These are phyloP conservation scores for Trichopoda pennipes DNA, from an alignment of 2,888 invertebrate genomes.

Conservation along the genomic window DNA sequence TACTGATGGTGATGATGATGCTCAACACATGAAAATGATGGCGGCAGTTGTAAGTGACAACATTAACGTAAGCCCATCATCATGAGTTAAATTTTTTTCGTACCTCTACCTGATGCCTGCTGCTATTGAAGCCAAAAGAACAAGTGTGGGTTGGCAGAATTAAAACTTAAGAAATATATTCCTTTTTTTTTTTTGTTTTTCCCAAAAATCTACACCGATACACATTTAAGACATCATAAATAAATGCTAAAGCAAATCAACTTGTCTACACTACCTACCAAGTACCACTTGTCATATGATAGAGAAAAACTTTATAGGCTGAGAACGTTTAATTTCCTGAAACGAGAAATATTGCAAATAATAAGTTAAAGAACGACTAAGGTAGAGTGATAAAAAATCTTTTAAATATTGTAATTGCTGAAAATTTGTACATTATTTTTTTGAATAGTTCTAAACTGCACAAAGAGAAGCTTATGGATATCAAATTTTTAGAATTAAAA, in stretches of 20 bases:
- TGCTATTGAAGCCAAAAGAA: constrained; percentile 56
- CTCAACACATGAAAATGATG: constrained; percentile 59
- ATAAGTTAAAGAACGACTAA: too few species aligned
- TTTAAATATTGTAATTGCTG: too few species aligned
- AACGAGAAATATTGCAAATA: background rate
- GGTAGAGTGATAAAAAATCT: too few species aligned
- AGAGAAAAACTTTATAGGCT: constrained; percentile 5
- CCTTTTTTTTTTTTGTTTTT: constrained; percentile 5
- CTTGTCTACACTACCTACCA: constrained; percentile 65
- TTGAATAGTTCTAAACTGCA: too few species aligned
- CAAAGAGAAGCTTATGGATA: too few species aligned
- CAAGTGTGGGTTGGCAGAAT: constrained; percentile 65
- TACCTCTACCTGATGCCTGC: constrained; percentile 36
- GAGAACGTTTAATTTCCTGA: background rate
- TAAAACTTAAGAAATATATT: constrained; percentile 6
- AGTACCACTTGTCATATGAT: constrained; percentile 46
- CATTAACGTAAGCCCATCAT: constrained; percentile 66
- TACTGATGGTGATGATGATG: constrained; percentile 23
- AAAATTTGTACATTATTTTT: too few species aligned
- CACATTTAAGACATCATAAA: constrained; percentile 56
- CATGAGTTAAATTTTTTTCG: constrained; percentile 36
- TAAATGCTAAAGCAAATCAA: constrained; percentile 62
- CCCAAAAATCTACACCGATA: constrained; percentile 28
- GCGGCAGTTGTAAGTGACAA: constrained; percentile 64
- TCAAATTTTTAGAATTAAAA: too few species aligned